Evolutionary conservation across 1,140 invertebrate species (phyloP).

Genomic region (Habropoda laboriosa): DNA sequence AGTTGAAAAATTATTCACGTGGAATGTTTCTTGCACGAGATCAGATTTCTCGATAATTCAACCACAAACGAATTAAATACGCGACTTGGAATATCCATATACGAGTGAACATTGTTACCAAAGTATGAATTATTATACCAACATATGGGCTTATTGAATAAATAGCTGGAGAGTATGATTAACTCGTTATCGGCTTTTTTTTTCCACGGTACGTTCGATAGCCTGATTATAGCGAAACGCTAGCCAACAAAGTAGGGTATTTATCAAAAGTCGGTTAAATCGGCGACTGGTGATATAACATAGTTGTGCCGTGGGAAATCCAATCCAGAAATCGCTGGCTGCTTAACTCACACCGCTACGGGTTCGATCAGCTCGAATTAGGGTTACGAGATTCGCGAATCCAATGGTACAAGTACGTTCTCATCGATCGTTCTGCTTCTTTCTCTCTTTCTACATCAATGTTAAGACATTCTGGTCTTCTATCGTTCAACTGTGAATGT

Average conservation of each 20-base stretch:
- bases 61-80: background rate
- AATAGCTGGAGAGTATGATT: background rate
- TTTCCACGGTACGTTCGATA: no score
- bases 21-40: no score
- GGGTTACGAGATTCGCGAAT: slow-evolving; percentile 58
- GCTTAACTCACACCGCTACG: slow-evolving; percentile 73
- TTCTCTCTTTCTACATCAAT: no score
- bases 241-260: background rate
- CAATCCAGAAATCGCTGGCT: slow-evolving; percentile 68
- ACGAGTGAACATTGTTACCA: no score
- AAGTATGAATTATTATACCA: no score
- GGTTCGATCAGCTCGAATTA: slow-evolving; percentile 76
- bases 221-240: background rate
- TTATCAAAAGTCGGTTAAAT: slow-evolving; percentile 8
- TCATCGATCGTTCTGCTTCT: background rate
- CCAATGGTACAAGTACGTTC: slow-evolving; percentile 63
- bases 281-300: slow-evolving; percentile 40
- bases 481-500: no score
- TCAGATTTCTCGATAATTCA: no score
- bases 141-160: background rate
- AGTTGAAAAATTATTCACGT: no score
- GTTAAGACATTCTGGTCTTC: background rate
- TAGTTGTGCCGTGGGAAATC: slow-evolving; percentile 52
- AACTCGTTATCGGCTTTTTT: background rate
- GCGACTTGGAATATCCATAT: no score